Evolutionary conservation across 2,113 vertebrate genomes (phyloP), one percentile per base, ranked within the genome.

Genomic region (Panthera tigris): DNA sequence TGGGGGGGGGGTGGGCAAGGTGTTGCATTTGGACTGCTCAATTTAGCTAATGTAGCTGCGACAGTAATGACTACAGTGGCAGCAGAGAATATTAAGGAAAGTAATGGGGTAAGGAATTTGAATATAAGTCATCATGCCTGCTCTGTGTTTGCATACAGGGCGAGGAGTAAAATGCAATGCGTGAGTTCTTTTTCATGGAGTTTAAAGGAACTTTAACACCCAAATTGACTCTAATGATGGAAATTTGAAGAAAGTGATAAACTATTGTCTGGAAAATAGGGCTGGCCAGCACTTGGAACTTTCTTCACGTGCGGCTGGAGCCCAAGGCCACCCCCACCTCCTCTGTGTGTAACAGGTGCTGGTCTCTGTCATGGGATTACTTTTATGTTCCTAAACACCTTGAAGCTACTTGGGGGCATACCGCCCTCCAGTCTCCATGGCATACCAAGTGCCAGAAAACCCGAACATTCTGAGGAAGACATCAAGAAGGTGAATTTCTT

Each of bases 231-330:
- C 27, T 76, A 78, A 63, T 52, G 57, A 78, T 69, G 79, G n/a
- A 93, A 73, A 92, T 45, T 92, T 93, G 52, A 87, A 80, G 50
- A 84, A 95, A 39, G 25, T 50, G 16, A 88, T 82, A 88, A 92
- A 52, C 31, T 7, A 41, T 39, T 74, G 48, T 21, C 33, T 93
- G 25, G 83, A 91, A 87, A 91, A 48, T 61, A 31, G 3, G 2
- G 19, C 14, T 96, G 36, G 25, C 15, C 65, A 73, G 41, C 13
- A 11, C 52, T 83, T 36, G 10, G 15, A 52, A 2, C 41, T 66
- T 78, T 52, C 15, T 82, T 81, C 31, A 82, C 27, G 25, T 61
- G 66, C 71, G 27, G 39, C 65, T 0, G 5, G 29, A 69, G 4
- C 29, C 80, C n/a, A 41, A 23, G 41, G n/a, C 45, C 50, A 36